Evolutionary conservation across 2,888 invertebrate genomes (phyloP).

Genomic region (Congeria kusceri): DNA sequence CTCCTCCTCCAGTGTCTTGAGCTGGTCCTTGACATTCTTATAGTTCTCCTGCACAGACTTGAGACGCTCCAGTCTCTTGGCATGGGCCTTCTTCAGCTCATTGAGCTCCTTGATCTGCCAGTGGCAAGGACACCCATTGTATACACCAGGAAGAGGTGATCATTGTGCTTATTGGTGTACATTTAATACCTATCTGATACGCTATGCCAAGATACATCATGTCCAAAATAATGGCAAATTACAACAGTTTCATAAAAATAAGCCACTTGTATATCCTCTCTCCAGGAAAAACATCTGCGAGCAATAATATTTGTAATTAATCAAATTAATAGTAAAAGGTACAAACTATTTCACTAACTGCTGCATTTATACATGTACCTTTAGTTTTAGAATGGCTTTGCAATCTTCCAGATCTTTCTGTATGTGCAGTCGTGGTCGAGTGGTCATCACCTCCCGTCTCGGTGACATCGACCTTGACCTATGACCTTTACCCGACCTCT

Average conservation of each 20-base stretch:
- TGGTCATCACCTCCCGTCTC: constrained; percentile 35
- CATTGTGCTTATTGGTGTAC: no score
- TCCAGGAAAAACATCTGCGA: no score
- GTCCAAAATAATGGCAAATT: no score
- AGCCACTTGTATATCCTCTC: no score
- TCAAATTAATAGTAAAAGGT: no score
- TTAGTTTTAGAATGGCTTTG: constrained; percentile 73
- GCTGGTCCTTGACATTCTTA: constrained; percentile 81
- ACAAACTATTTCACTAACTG: no score
- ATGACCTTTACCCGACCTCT: constrained; percentile 28
- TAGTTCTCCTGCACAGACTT: constrained; percentile 80
- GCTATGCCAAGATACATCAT: no score
- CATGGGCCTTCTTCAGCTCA: constrained; percentile 81
- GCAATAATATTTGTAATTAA: no score
- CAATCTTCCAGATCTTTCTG: constrained; percentile 75
- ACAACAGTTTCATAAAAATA: no score
- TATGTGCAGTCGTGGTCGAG: constrained; percentile 60
- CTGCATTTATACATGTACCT: constrained; percentile 68
- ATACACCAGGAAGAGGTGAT: no score
- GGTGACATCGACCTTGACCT: constrained; percentile 74
- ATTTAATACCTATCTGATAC: no score
- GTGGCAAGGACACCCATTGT: not conserved
- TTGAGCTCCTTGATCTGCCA: constrained; percentile 79
- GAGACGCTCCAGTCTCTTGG: constrained; percentile 79
- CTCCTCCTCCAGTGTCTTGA: constrained; percentile 80